Evolutionary conservation across 2,113 vertebrate species (phyloP).

Genomic region (Podilymbus podiceps): DNA sequence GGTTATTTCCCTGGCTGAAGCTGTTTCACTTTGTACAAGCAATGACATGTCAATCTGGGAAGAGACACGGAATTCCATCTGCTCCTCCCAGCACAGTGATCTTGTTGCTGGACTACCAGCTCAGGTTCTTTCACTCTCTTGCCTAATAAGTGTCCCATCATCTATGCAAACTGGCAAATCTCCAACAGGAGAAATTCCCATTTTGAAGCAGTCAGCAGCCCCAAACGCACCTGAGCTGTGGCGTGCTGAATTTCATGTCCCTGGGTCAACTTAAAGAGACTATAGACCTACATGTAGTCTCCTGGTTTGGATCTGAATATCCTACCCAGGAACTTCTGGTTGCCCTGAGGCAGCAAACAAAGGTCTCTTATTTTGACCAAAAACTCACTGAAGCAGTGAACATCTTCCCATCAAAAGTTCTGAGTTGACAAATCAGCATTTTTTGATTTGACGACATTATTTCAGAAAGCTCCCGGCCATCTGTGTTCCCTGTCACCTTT

Average conservation of each 20-base stretch:
- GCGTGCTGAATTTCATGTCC: not conserved
- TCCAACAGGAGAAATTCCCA: not conserved
- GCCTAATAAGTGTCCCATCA: not conserved
- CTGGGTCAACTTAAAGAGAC: not conserved
- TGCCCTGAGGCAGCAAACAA: not conserved
- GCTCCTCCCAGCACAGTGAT: not conserved
- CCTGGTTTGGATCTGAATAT: not conserved
- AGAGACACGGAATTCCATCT: not conserved
- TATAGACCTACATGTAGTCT: not conserved
- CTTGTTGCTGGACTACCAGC: not conserved
- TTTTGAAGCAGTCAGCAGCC: not conserved
- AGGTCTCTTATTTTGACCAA: not conserved
- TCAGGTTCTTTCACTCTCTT: not conserved
- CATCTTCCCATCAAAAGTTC: not conserved
- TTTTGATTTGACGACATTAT: not conserved
- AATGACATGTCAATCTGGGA: not conserved
- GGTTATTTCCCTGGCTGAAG: not conserved
- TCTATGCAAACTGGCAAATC: not conserved
- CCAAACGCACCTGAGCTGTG: not conserved
- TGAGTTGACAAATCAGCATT: not conserved
- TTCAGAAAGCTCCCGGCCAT: not conserved
- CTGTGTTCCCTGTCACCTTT: not conserved
- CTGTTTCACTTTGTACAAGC: not conserved
- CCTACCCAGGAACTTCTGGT: not conserved
- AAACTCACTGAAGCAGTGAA: not conserved